These are phyloP conservation scores for Aviceda subcristata DNA, from an alignment of 2,113 vertebrate species.

Conservation along the genomic window DNA sequence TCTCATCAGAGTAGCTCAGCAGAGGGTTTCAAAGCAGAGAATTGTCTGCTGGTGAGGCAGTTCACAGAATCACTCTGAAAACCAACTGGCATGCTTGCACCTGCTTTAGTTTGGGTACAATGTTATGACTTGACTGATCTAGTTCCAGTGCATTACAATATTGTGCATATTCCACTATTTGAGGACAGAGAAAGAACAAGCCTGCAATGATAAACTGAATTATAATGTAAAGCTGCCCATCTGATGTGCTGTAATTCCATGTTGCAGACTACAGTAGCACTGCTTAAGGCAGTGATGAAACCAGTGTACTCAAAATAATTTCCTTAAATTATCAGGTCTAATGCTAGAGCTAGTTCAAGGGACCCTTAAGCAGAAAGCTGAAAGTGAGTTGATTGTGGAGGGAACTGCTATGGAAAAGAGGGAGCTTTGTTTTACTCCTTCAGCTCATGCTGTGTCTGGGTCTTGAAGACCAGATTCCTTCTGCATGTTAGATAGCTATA, in stretches of 20 bases:
- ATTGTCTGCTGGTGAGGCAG: neutral
- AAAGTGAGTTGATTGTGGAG: neutral
- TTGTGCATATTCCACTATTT: neutral
- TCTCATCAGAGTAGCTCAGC: neutral
- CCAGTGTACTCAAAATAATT: neutral
- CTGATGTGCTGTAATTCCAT: neutral
- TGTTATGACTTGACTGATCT: neutral
- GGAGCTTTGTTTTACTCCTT: neutral
- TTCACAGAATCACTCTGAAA: neutral
- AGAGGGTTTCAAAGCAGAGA: neutral
- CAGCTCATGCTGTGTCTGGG: neutral
- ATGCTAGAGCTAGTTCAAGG: neutral
- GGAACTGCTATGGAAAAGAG: neutral
- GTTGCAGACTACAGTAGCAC: neutral
- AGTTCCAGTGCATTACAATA: neutral
- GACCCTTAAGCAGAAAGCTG: neutral
- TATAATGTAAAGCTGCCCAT: neutral
- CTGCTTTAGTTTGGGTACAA: neutral
- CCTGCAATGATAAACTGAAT: neutral
- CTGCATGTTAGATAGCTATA: neutral
- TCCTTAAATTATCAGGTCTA: neutral
- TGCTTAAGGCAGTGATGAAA: neutral
- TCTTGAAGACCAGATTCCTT: neutral
- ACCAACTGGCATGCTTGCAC: neutral
- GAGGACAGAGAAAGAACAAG: neutral